Conservation (phyloP, 2,888 invertebrate genomes). For the Venustoraphidia nigricollis region DNA sequence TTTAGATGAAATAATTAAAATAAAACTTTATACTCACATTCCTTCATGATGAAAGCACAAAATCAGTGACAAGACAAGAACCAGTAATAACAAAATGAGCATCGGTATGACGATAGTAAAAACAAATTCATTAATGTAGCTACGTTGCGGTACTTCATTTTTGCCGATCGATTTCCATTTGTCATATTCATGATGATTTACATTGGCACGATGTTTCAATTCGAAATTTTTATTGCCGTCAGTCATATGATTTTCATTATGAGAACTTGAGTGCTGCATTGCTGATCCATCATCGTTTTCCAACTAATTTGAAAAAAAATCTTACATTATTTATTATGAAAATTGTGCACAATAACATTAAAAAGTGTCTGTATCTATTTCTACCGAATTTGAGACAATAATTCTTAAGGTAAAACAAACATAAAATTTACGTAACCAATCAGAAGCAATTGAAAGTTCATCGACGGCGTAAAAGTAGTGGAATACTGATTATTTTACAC, state of each 20-base stretch:
- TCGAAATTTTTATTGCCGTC: constrained; percentile 16
- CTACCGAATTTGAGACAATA: too few relatives aligned
- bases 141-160: constrained; percentile 45
- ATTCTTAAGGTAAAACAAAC: too few relatives aligned
- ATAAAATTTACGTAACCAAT: not conserved
- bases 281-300: constrained; percentile 23
- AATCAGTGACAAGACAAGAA: constrained; percentile 50
- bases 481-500: not conserved
- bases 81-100: constrained; percentile 46
- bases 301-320: constrained; percentile 19
- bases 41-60: constrained; percentile 63
- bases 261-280: constrained; percentile 17
- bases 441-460: not conserved
- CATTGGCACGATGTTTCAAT: constrained; percentile 15
- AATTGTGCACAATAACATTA: too few relatives aligned
- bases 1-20: not conserved
- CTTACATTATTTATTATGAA: not conserved
- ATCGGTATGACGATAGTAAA: constrained; percentile 56
- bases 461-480: constrained; percentile 13
- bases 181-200: constrained; percentile 19
- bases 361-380: too few relatives aligned
- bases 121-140: constrained; percentile 51
- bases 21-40: constrained; percentile 41
- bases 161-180: constrained; percentile 47
- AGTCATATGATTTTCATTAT: not conserved